phyloP scores from a whole-genome alignment of 2,888 invertebrate species.

The Matsumyia berberina region DNA sequence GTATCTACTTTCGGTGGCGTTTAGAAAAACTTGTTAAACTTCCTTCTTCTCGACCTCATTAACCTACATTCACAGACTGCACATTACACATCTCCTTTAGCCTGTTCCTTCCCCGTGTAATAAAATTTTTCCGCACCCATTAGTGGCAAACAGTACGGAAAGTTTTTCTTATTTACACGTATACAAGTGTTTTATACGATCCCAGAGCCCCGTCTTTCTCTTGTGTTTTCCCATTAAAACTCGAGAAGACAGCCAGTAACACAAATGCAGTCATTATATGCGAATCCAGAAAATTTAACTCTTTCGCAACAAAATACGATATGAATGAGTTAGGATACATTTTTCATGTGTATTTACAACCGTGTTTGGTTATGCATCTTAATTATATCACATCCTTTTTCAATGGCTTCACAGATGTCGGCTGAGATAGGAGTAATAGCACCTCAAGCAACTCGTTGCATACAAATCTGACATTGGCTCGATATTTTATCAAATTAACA shows the following conservation, averaged over 20 bases:
- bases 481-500: too few species aligned
- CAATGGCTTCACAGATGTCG: too few species aligned
- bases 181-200: too few species aligned
- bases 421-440: too few species aligned
- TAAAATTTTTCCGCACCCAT: conserved; percentile 24
- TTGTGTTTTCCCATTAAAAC: not conserved
- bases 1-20: too few species aligned
- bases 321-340: not conserved
- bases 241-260: conserved; percentile 1
- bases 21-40: too few species aligned
- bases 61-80: not conserved
- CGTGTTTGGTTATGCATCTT: conserved; percentile 6
- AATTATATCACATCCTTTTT: too few species aligned
- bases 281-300: conserved; percentile 6
- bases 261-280: conserved; percentile 13
- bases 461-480: too few species aligned
- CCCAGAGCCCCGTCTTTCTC: too few species aligned
- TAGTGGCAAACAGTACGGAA: conserved; percentile 9
- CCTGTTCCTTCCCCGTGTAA: conserved; percentile 7
- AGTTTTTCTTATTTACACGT: conserved; percentile 15
- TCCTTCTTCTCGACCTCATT: too few species aligned
- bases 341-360: too few species aligned
- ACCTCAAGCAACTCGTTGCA: too few species aligned
- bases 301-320: not conserved
- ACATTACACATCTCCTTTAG: conserved; percentile 1